Base-by-base conservation (phyloP, 1,140 invertebrate species). In the Trachelipus rathkii region DNA sequence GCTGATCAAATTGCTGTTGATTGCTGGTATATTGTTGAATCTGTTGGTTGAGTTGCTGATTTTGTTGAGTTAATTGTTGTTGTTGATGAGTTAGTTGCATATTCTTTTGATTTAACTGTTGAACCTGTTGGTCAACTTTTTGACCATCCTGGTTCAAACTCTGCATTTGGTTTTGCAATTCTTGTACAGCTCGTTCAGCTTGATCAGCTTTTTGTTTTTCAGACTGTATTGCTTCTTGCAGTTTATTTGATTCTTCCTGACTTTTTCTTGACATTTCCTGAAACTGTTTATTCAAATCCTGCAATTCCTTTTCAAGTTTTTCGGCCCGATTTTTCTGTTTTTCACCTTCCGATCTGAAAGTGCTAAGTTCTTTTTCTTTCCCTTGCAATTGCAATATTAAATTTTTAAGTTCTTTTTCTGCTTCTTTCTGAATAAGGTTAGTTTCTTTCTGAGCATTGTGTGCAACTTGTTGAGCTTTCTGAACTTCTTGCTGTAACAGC, bases 331-430 rank as follows among this genome's bases (percentile, higher is more conserved):
- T 87, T 71, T 76, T 76, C 71, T 73, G 69, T 46, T 78, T 79
- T 45, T 81, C 77, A n/a, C 53, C 79, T 71, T 79, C 81, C 33
- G 76, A 71, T 44, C 79, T 77, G 53, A 75, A 74, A 24, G 76
- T 90, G 92, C 85, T 93, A 92, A 66, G 88, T 87, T 84, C 94
- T 92, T 88, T 83, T 91, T 92, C 76, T 91, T 87, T 90, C 89
- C 92, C 82, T 92, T 91, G 71, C 43, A 78, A 71, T 73, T 82
- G 78, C 24, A 78, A 66, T 67, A 78, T 81, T 10, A 82, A 45
- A 44, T 82, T 82, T 72, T 82, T 80, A 7, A 82, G 75, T 23
- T 80, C 79, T 50, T 79, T 78, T 46, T 82, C 84, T 43, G 89
- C 89, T 71, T 82, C 79, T 75, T 85, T 82, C 46, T 83, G 83